These are phyloP conservation scores for Ectropis crepuscularia DNA, from an alignment of 2,888 invertebrate species.

Conservation along the genomic window DNA sequence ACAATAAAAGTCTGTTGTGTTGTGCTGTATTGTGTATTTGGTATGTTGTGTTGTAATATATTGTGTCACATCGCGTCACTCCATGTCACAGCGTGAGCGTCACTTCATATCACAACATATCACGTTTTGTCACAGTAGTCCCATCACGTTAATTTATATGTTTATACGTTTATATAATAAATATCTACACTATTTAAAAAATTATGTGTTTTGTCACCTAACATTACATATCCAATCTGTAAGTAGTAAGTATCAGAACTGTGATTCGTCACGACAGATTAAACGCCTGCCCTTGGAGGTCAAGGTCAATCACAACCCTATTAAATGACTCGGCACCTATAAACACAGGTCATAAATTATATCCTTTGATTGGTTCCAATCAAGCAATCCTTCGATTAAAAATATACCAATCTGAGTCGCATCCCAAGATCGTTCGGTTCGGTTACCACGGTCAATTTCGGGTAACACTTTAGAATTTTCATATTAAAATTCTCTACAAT, in stretches of 20 bases:
- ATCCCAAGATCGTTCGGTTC: constrained; percentile 49
- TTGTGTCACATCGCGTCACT: no score
- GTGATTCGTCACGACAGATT: constrained; percentile 77
- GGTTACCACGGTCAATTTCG: constrained; percentile 61
- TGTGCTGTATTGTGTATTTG: no score
- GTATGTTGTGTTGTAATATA: no score
- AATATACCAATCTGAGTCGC: constrained; percentile 56
- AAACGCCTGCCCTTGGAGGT: constrained; percentile 50
- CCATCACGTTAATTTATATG: no score
- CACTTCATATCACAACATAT: no score
- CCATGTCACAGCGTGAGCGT: no score
- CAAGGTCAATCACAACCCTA: constrained; percentile 46
- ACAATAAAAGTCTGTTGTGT: no score
- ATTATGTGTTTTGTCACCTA: constrained; percentile 57
- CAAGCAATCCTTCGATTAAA: constrained; percentile 73
- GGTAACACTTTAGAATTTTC: constrained; percentile 55
- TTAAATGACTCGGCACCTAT: constrained; percentile 56
- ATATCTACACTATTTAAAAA: constrained; percentile 53
- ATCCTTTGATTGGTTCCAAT: constrained; percentile 81
- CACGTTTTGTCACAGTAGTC: no score
- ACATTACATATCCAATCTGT: constrained; percentile 73
- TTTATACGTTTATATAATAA: no score
- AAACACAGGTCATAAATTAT: constrained; percentile 72
- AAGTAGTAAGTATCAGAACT: constrained; percentile 65
- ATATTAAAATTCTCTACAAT: constrained; percentile 46